phyloP scores from a whole-genome alignment of 2,888 invertebrate species.

The Netelia inedita region DNA sequence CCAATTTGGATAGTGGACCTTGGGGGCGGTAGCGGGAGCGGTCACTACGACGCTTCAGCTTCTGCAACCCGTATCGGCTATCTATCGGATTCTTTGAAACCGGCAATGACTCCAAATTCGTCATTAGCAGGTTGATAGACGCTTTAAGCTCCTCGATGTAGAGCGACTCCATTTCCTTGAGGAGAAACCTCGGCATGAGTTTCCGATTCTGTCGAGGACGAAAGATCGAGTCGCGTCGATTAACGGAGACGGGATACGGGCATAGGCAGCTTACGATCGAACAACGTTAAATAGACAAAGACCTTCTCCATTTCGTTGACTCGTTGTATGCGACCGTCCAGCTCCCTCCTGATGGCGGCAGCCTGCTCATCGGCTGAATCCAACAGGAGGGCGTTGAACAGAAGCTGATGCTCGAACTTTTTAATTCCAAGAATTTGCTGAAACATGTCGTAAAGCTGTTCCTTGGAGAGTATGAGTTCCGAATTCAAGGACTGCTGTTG shows the following conservation, averaged over 20 bases:
- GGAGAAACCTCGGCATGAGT: slow-evolving; percentile 99
- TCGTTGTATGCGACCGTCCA: slow-evolving; percentile 98
- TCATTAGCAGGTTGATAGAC: slow-evolving; percentile 99
- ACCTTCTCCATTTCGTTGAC: slow-evolving; percentile 99
- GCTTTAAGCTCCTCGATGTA: slow-evolving; percentile 99
- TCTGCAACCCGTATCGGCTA: slow-evolving; percentile 98
- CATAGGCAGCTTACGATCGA: no score
- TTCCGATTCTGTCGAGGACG: slow-evolving; percentile 92
- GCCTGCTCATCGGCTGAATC: slow-evolving; percentile 99
- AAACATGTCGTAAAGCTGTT: slow-evolving; percentile 99
- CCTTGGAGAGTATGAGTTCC: slow-evolving; percentile 98
- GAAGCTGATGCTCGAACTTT: slow-evolving; percentile 99
- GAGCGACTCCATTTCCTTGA: slow-evolving; percentile 99
- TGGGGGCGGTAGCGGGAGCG: slow-evolving; percentile 89
- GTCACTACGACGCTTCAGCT: slow-evolving; percentile 93
- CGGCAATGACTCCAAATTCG: slow-evolving; percentile 99
- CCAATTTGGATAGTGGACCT: slow-evolving; percentile 96
- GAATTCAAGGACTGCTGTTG: slow-evolving; percentile 96
- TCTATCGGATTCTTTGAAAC: slow-evolving; percentile 99
- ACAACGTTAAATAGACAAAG: slow-evolving; percentile 73
- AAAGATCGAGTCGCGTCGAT: slow-evolving; percentile 7
- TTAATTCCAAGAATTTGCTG: slow-evolving; percentile 99
- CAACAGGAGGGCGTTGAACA: slow-evolving; percentile 99
- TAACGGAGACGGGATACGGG: no score
- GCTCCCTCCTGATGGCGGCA: slow-evolving; percentile 98